A percentile compares a stretch with the other conserved stretches of the same genome.
Conservation (phyloP, 2,113 vertebrate genomes). For the Tyto alba region DNA sequence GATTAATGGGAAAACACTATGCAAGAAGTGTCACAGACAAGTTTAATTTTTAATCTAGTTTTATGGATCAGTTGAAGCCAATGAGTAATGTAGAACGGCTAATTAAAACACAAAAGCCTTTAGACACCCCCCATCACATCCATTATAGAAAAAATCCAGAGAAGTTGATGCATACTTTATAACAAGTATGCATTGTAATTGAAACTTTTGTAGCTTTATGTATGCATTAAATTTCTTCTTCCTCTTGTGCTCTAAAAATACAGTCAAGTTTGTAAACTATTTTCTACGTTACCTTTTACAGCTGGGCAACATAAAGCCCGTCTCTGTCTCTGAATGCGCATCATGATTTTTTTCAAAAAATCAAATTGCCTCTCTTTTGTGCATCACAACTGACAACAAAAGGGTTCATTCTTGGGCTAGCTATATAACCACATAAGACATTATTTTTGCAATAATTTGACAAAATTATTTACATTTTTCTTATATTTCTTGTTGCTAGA, state of each 20-base stretch:
- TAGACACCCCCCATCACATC: background rate
- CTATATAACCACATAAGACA: no score
- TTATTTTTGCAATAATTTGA: background rate
- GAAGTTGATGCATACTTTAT: background rate
- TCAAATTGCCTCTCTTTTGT: background rate
- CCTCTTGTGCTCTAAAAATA: background rate
- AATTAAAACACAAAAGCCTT: background rate
- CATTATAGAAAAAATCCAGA: background rate
- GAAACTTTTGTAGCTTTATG: background rate
- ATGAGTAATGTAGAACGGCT: background rate
- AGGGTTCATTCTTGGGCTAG: background rate
- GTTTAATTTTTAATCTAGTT: background rate
- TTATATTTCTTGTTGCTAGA: background rate
- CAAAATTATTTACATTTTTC: background rate
- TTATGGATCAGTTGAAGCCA: background rate
- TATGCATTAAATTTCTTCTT: background rate
- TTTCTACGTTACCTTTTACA: background rate
- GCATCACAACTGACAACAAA: background rate
- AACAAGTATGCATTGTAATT: background rate
- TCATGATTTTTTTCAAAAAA: no score
- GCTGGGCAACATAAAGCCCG: background rate
- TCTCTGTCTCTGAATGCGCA: background rate
- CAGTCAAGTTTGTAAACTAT: background rate
- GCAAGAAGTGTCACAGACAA: no score
- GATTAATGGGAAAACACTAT: background rate